phyloP scores from a whole-genome alignment of 2,113 vertebrate genomes.

The Procavia capensis region DNA sequence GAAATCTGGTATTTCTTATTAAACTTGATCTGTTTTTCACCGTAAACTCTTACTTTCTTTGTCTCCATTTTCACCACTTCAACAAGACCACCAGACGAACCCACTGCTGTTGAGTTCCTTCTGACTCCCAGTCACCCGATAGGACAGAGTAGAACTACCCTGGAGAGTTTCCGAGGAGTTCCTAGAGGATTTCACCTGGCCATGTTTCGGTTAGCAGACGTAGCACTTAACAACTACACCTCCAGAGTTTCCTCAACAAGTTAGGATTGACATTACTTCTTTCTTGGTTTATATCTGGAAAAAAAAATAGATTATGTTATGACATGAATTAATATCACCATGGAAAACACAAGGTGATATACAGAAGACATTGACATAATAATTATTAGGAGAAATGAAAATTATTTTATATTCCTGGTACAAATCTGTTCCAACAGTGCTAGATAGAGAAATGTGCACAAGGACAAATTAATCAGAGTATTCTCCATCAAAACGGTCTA shows the following conservation, averaged over 20 bases:
- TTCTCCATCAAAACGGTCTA: constrained; percentile 7
- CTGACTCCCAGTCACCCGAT: too few relatives aligned
- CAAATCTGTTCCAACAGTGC: not conserved
- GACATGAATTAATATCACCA: not conserved
- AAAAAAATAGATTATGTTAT: not conserved
- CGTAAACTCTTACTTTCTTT: not conserved
- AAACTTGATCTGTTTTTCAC: not conserved
- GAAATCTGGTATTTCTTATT: not conserved
- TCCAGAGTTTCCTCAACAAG: too few relatives aligned
- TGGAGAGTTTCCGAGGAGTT: too few relatives aligned
- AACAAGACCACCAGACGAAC: too few relatives aligned
- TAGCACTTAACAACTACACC: too few relatives aligned
- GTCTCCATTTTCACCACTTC: not conserved
- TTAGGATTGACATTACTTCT: not conserved
- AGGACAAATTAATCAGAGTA: constrained; percentile 31
- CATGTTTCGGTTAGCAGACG: too few relatives aligned
- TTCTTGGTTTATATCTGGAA: not conserved
- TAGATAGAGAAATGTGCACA: not conserved
- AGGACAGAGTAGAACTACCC: too few relatives aligned
- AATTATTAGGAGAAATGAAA: constrained; percentile 28
- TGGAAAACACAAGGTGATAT: not conserved
- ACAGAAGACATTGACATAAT: not conserved
- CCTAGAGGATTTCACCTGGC: too few relatives aligned
- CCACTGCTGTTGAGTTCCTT: too few relatives aligned
- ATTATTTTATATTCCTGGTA: not conserved